Conservation (phyloP, 35 echinoderm and acorn worm genomes). For the Amphiura filiformis region DNA sequence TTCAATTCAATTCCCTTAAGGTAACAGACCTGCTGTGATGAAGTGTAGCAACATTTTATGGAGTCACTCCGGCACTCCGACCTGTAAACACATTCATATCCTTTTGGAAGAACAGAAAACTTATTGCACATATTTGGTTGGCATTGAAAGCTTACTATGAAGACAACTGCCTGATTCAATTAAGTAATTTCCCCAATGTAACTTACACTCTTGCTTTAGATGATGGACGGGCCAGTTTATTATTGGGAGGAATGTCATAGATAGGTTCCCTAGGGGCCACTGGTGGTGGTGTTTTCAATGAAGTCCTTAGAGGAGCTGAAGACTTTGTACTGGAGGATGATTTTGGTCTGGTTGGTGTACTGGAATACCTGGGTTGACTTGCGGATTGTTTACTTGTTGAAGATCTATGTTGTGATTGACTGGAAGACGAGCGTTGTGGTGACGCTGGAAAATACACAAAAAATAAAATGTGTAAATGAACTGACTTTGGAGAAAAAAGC, state of each 20-base stretch:
- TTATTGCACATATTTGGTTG: background rate
- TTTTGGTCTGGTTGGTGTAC: background rate
- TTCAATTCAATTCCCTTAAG: no score
- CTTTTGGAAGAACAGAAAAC: no score
- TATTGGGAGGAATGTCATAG: background rate
- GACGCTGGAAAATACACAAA: background rate
- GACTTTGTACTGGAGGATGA: conserved; percentile 7
- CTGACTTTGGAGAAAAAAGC: background rate
- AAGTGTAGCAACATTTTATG: no score
- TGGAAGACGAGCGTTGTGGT: background rate
- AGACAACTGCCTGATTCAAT: no score
- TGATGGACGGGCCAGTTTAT: no score
- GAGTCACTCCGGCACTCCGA: no score
- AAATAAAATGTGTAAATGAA: background rate
- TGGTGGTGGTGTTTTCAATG: conserved; percentile 58
- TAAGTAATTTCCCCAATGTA: no score
- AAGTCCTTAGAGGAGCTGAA: background rate
- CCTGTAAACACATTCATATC: no score
- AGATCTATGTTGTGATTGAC: background rate
- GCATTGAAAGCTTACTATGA: no score
- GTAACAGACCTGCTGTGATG: no score
- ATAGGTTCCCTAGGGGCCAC: conserved; percentile 41
- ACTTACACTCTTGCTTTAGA: conserved; percentile 75
- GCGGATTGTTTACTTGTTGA: background rate
- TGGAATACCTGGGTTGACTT: conserved; percentile 6